Base-by-base conservation (phyloP, 2,113 vertebrate genomes). In the Odocoileus virginianus region DNA sequence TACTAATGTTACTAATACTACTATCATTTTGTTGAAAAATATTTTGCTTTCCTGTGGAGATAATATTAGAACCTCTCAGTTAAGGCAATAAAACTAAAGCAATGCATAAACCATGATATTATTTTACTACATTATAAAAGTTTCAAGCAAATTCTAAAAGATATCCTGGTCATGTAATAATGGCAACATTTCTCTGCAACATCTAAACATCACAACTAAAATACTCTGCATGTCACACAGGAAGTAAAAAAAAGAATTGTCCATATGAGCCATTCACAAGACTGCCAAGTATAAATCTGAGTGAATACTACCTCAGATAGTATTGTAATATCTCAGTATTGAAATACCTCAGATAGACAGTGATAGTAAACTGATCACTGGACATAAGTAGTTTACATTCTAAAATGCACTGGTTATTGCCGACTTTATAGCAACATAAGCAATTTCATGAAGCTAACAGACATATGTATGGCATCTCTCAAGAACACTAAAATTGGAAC, bases 41-140 rank as follows among this genome's bases (percentile, higher is more conserved):
- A 74, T 57, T 87, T 93, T 94, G 28, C 47, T 90, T 78, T 93
- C 89, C 40, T 57, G 3, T 87, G 52, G 19, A 94, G 43, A 86
- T 81, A 54, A 64, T 64, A 64, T 64, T 64, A 94, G 89, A 93
- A 82, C 5, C 12, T 36, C 71, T 93, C 54, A 30, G 25, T 82
- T 76, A 94, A 92, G 89, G 17, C 58, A 90, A 36, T 57, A 16
- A 94, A 94, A 89, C 94, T 89, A 94, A 89, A 96, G 54, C 13
- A 89, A 55, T 94, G 76, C 13, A 78, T 90, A 96, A 94, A 27
- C 71, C 78, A 67, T 11, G 14, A 67, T 15, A 86, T 17, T 25
- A 79, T 84, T 79, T 87, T 88, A 54, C 25, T 45, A 40, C 10
- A 86, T 27, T 93, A 81, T 87, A 64, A 95, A 94, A 74, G 21